A percentile compares a stretch with the other conserved stretches of the same genome.
Conservation (phyloP, 2,797 vertebrate species). For the Leptodactylus fallax region DNA sequence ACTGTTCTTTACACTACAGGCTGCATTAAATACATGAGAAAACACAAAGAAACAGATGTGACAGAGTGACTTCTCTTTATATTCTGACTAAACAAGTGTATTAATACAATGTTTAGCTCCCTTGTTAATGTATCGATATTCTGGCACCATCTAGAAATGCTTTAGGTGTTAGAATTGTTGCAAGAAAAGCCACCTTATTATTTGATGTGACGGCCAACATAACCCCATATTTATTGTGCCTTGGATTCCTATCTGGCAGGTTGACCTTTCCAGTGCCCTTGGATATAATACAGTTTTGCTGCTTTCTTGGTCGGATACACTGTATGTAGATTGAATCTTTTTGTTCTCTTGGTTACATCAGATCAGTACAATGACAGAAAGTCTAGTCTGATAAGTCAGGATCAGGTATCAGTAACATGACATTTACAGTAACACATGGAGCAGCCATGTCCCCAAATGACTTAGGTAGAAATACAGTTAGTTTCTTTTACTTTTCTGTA, state of each 20-base stretch:
- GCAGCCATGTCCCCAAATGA: background rate
- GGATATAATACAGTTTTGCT: background rate
- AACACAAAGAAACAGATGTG: no score
- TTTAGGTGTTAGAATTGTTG: no score
- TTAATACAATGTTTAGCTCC: no score
- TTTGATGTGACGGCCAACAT: no score
- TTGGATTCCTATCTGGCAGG: background rate
- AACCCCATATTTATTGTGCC: no score
- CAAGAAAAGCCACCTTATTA: no score
- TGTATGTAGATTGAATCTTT: background rate
- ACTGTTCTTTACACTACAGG: no score
- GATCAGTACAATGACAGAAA: background rate
- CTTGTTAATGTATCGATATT: no score
- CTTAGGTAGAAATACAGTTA: background rate
- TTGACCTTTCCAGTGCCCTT: background rate
- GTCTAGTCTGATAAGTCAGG: background rate
- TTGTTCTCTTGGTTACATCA: background rate
- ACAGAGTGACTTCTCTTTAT: no score
- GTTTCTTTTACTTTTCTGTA: background rate
- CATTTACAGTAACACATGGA: background rate
- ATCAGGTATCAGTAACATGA: background rate
- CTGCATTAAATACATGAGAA: no score
- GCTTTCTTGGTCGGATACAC: background rate
- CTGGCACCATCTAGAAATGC: no score
- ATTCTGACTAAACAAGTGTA: no score